Evolutionary conservation across 1,140 invertebrate genomes (phyloP), one percentile per base, ranked within the genome.

Genomic region (Pachyrhynchus sulphureomaculatus): DNA sequence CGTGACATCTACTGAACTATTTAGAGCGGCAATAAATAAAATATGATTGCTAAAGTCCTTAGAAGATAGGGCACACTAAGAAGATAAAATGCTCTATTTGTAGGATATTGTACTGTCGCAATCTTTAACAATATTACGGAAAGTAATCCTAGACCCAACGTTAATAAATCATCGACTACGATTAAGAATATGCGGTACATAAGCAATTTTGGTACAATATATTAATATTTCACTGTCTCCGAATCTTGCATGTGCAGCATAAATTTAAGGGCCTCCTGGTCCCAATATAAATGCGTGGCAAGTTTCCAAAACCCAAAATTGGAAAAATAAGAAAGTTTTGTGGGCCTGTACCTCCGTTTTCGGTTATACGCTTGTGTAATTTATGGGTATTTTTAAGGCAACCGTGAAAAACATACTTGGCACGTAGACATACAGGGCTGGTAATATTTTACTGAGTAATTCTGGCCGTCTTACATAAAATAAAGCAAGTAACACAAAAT

Each of bases 291-390:
- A 21, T 55, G 37, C 52, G 20, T 55, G 52, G 52, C 52, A 55
- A 55, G 34, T 23, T 55, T 55, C 52, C 52, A 55, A 55, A 49
- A 13, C 13, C 33, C 37, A 33, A 55, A 44, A 55, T 42, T 42
- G 52, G 52, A 55, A 55, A 44, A 55, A 55, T 33, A 55, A 42
- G 24, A 32, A 13, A 18, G 52, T 44, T 49, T 42, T 17, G 32
- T 32, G 10, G 32, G 18, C 8, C 32, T 13, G 47, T 20, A 33
- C 32, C 26, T 33, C 13, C 34, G n/a, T 23, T 20, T 23, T 20
- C 8, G 34, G 18, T 21, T 53, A n/a, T 6, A 47, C 12, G 17
- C 29, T n/a, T n/a, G 24, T 18, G 49, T 18, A 34, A 53, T 53
- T 36, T 53, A 53, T 53, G 49, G 32, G 12, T 23, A 21, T 23